phyloP scores from a whole-genome alignment of 2,888 invertebrate genomes.

The Antheraea assamensis region DNA sequence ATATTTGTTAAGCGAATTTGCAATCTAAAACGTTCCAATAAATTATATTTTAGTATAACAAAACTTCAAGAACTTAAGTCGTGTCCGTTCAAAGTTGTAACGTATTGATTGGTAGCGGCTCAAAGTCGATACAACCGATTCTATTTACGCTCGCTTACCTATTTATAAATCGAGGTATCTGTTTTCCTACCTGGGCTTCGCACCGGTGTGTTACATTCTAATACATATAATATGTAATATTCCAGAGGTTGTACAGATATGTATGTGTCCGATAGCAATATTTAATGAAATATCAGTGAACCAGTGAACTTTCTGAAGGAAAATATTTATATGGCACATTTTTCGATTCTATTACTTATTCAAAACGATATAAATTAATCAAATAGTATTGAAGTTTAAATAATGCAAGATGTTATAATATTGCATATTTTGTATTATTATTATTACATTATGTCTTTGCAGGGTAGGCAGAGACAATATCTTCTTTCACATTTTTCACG shows the following conservation, averaged over 20 bases:
- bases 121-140: slow-evolving; percentile 75
- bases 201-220: slow-evolving; percentile 46
- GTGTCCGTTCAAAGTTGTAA: slow-evolving; percentile 39
- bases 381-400: background rate
- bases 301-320: background rate
- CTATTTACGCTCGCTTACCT: slow-evolving; percentile 80
- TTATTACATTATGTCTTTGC: too few species aligned
- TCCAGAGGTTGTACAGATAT: background rate
- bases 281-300: background rate
- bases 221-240: slow-evolving; percentile 22
- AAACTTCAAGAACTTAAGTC: slow-evolving; percentile 38
- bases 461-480: too few species aligned
- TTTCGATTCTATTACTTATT: background rate
- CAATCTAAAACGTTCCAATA: slow-evolving; percentile 27
- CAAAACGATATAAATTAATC: background rate
- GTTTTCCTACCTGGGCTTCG: slow-evolving; percentile 68
- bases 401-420: background rate
- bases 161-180: slow-evolving; percentile 76
- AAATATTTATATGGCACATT: background rate
- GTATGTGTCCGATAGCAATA: background rate
- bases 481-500: too few species aligned
- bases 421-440: background rate
- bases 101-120: slow-evolving; percentile 77
- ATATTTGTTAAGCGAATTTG: slow-evolving; percentile 28
- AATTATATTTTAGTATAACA: slow-evolving; percentile 39